Conservation (phyloP, 2,797 vertebrate genomes). For the Coregonus suidteri region DNA sequence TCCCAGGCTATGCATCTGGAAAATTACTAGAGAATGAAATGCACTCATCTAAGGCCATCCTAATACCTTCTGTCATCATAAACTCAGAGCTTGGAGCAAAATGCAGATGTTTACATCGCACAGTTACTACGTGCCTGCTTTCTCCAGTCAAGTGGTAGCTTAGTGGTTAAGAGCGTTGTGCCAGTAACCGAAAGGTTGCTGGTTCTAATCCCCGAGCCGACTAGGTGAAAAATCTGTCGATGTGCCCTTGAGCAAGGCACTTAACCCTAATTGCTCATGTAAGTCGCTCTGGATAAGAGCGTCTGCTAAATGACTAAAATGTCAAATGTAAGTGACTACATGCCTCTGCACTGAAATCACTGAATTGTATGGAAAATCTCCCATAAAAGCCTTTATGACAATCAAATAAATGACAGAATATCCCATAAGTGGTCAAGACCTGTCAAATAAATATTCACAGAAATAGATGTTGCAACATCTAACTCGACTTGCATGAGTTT, state of each 20-base stretch:
- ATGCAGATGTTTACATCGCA: slow-evolving; percentile 52
- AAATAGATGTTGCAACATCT: slow-evolving; percentile 36
- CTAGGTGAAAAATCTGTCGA: too few relatives aligned
- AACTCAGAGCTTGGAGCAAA: slow-evolving; percentile 7
- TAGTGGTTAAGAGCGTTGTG: too few relatives aligned
- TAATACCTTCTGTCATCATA: neutral
- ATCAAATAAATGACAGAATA: slow-evolving; percentile 53
- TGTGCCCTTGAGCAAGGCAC: too few relatives aligned
- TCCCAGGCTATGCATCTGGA: neutral
- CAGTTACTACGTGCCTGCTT: slow-evolving; percentile 23
- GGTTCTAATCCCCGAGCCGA: too few relatives aligned
- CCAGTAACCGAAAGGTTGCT: too few relatives aligned
- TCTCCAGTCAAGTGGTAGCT: slow-evolving; percentile 4
- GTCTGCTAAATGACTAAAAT: too few relatives aligned
- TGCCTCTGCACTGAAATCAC: slow-evolving; percentile 63
- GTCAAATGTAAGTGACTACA: slow-evolving; percentile 18
- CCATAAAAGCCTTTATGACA: slow-evolving; percentile 53
- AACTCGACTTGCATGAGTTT: neutral
- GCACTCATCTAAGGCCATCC: neutral
- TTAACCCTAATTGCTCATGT: too few relatives aligned
- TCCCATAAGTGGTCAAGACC: slow-evolving; percentile 28
- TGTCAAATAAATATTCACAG: slow-evolving; percentile 56
- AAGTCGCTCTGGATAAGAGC: too few relatives aligned
- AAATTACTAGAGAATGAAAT: too few relatives aligned
- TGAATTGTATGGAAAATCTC: slow-evolving; percentile 57